Evolutionary conservation across 2,888 invertebrate species (phyloP).

Genomic region (Imbricaverruca yamaguchii): DNA sequence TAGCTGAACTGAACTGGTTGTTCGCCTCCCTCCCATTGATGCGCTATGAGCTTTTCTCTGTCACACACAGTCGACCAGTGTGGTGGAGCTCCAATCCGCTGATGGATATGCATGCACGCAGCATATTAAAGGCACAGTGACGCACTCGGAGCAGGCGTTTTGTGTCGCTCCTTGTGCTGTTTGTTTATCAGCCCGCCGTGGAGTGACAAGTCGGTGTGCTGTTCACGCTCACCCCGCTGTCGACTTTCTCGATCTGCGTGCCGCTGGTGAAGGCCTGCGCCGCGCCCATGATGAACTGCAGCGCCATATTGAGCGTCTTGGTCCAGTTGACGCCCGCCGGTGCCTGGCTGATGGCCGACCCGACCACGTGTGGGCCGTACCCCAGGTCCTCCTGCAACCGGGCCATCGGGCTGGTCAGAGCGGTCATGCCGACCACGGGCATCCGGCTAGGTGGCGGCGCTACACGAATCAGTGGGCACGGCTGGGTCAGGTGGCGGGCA

Average conservation of each 20-base stretch:
- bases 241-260: conserved; percentile 20
- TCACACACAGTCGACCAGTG: too few relatives aligned
- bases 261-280: conserved; percentile 14
- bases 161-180: too few relatives aligned
- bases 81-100: too few relatives aligned
- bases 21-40: too few relatives aligned
- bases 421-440: background rate
- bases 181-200: too few relatives aligned
- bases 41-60: too few relatives aligned
- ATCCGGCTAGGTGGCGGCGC: background rate
- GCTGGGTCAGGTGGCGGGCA: background rate
- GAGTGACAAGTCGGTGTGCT: too few relatives aligned
- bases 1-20: too few relatives aligned
- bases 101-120: too few relatives aligned
- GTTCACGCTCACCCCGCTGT: conserved; percentile 5
- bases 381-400: background rate
- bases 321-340: background rate
- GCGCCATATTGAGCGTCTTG: conserved; percentile 19
- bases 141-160: too few relatives aligned
- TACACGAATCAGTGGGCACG: background rate
- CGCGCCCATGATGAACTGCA: conserved; percentile 19
- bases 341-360: background rate
- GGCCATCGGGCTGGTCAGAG: background rate
- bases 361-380: background rate
- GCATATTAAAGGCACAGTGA: too few relatives aligned